Evolutionary conservation across 2,797 vertebrate genomes (phyloP).

Genomic region (Eidolon dupreanum): DNA sequence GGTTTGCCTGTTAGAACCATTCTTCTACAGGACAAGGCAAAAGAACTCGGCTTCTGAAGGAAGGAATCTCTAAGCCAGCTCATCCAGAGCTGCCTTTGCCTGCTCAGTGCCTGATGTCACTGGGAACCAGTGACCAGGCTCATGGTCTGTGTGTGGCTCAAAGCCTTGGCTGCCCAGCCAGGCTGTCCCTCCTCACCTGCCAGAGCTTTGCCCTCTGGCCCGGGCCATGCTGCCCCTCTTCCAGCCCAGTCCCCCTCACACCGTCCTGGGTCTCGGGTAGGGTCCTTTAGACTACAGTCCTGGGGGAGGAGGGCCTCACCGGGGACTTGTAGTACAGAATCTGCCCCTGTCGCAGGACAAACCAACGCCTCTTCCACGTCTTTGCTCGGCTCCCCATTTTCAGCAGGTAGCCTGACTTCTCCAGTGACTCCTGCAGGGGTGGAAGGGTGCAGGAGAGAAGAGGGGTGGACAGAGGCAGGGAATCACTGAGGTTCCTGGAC

Average conservation of each 20-base stretch:
- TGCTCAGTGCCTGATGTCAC: neutral
- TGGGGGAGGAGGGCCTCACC: slow-evolving; percentile 86
- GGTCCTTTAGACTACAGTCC: neutral
- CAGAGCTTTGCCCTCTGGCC: neutral
- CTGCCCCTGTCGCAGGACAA: slow-evolving; percentile 95
- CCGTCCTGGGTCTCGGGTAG: neutral
- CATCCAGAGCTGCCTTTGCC: neutral
- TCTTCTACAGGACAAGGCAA: neutral
- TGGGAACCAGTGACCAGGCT: neutral
- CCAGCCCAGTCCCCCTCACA: neutral
- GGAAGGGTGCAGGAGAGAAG: neutral
- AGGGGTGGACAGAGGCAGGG: neutral
- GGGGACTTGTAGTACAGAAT: slow-evolving; percentile 98
- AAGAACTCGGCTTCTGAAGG: neutral
- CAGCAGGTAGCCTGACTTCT: slow-evolving; percentile 96
- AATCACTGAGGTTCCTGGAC: neutral
- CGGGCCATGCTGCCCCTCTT: neutral
- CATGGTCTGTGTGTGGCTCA: neutral
- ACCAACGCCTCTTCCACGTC: slow-evolving; percentile 97
- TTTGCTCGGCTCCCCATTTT: slow-evolving; percentile 97
- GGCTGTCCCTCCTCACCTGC: neutral
- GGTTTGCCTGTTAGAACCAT: neutral
- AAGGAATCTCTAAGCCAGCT: neutral
- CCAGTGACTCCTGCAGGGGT: slow-evolving; percentile 90
- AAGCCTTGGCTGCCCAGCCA: neutral